phyloP scores from a whole-genome alignment of 2,888 invertebrate genomes.

The Drosophila barbarae region DNA sequence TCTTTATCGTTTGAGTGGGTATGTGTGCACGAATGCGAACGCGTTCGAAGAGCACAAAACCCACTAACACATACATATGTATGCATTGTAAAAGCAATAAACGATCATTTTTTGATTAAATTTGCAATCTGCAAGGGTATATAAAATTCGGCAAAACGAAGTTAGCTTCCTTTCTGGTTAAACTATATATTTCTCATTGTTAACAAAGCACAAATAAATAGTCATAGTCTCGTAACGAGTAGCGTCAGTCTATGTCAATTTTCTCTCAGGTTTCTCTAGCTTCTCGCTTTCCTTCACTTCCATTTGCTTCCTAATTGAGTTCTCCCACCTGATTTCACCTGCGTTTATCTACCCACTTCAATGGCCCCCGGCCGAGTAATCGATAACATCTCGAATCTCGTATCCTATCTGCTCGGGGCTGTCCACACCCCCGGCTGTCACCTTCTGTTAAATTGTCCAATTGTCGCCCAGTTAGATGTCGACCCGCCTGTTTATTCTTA shows the following conservation, averaged over 20 bases:
- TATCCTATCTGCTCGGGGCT: slow-evolving; percentile 20
- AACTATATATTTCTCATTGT: too few species aligned
- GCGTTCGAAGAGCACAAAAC: too few species aligned
- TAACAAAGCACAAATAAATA: background rate
- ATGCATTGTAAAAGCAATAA: too few species aligned
- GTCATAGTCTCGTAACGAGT: too few species aligned
- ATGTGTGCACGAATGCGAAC: too few species aligned
- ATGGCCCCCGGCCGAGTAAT: slow-evolving; percentile 14
- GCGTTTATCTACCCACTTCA: slow-evolving; percentile 16
- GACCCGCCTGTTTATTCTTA: slow-evolving; percentile 57
- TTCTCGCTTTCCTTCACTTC: background rate
- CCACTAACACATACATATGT: too few species aligned
- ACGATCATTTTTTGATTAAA: too few species aligned
- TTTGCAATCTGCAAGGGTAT: too few species aligned
- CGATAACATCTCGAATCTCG: slow-evolving; percentile 38
- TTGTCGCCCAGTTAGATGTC: slow-evolving; percentile 41
- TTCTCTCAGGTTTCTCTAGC: background rate
- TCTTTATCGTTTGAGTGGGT: too few species aligned
- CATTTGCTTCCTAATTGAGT: slow-evolving; percentile 28
- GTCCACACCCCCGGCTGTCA: slow-evolving; percentile 39
- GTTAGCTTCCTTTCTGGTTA: too few species aligned
- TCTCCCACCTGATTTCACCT: slow-evolving; percentile 19
- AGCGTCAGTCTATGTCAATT: background rate
- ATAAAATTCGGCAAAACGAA: too few species aligned
- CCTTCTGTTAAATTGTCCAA: slow-evolving; percentile 44